phyloP scores from a whole-genome alignment of 2,797 vertebrate species.

The Limosa lapponica region DNA sequence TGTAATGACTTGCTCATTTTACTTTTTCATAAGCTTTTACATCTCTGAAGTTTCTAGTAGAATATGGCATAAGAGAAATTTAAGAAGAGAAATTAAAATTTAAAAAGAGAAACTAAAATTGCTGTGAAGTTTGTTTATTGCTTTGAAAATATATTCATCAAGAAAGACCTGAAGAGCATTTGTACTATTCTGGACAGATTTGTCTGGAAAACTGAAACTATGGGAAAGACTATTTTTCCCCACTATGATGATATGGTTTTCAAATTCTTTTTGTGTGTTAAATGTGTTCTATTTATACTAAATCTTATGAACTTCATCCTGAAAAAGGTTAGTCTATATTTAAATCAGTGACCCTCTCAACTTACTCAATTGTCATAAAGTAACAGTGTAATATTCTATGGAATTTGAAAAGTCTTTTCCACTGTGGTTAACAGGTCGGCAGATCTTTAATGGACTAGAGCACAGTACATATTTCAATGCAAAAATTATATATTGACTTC shows the following conservation, averaged over 20 bases:
- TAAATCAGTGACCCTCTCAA: neutral
- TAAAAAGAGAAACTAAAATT: neutral
- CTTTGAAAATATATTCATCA: neutral
- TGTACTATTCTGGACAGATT: neutral
- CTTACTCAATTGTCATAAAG: neutral
- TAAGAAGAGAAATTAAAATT: neutral
- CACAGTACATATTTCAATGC: neutral
- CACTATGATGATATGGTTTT: neutral
- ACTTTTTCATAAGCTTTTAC: neutral
- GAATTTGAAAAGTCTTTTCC: neutral
- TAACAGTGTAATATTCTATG: neutral
- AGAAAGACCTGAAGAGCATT: neutral
- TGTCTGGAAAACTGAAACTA: neutral
- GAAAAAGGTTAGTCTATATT: neutral
- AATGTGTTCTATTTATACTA: neutral
- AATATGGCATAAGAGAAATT: neutral
- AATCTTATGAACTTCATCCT: neutral
- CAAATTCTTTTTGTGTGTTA: neutral
- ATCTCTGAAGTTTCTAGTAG: neutral
- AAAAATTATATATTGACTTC: neutral
- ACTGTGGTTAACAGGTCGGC: neutral
- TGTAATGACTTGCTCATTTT: neutral
- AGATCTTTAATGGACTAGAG: neutral
- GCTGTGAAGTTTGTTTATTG: neutral
- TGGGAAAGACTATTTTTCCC: neutral